Percentiles rank a stretch among this genome's conserved stretches.
phyloP scores from a whole-genome alignment of 2,113 vertebrate species.

The Alligator mississippiensis region DNA sequence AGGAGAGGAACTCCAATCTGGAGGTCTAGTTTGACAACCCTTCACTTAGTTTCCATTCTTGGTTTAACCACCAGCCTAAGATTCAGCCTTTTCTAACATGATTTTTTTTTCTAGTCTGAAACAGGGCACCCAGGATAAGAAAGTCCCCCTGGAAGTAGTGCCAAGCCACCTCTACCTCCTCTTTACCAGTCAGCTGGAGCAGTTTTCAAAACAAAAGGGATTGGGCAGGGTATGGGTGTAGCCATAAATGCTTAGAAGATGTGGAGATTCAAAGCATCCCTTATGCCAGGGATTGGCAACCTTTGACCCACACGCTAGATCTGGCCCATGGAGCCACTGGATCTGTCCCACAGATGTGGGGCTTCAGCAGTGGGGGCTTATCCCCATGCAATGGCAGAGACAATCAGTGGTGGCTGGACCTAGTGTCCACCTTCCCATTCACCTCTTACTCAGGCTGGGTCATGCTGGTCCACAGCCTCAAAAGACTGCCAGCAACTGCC shows the following conservation, averaged over 20 bases:
- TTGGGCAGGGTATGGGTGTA: not conserved
- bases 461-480: too few species aligned
- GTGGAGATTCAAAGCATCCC: too few species aligned
- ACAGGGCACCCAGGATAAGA: rapidly evolving
- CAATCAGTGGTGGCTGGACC: too few species aligned
- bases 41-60: not conserved
- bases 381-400: too few species aligned
- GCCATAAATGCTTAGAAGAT: not conserved
- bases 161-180: not conserved
- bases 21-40: not conserved
- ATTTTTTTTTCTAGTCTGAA: not conserved
- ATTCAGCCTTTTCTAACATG: not conserved
- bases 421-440: too few species aligned
- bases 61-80: not conserved
- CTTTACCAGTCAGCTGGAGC: not conserved
- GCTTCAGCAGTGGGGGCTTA: too few species aligned
- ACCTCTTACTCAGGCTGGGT: too few species aligned
- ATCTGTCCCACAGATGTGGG: too few species aligned
- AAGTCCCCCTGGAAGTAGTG: not conserved
- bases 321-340: too few species aligned
- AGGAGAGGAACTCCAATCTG: not conserved
- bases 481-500: not conserved
- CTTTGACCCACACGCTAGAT: too few species aligned
- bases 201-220: not conserved
- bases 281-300: too few species aligned